Base-by-base conservation (phyloP, 1,140 invertebrate species). In the Lepidurus packardi region DNA sequence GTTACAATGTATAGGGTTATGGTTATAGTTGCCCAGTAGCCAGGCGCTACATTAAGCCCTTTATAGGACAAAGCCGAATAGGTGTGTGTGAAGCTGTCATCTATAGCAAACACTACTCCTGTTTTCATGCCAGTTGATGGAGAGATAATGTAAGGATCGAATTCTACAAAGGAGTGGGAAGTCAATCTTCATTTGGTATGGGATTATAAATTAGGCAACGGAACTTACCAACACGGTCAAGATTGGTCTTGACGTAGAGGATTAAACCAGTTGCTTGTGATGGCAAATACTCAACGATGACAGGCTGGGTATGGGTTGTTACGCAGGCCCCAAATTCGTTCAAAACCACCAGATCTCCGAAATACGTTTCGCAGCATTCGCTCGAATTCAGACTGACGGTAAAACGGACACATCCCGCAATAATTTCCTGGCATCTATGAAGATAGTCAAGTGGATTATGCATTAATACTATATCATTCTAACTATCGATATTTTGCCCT, bases 1-100 rank as follows among this genome's bases (percentile, higher is more conserved):
- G 34, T 78, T 75, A 78, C 78, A 34, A 43, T 75, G 9, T 42
- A 25, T 45, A 78, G 43, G 7, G 78, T 43, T n/a, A 78, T 75
- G 0, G 73, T 25, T 16, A 78, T 74, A 34, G 78, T 43, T 21
- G 78, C 75, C 78, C 78, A 78, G 9, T 73, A 75, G 21, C 78
- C 78, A 16, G 78, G 78, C 10, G 53, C 53, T 65, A 65, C 53
- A 65, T 65, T 65, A 7, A 65, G 53, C n/a, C 53, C 53, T 65
- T 65, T 65, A 16, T 65, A 65, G 21, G 53, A 65, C 21, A 65
- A 65, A 21, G 44, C 65, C 9, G 76, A 45, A 11, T 77, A 53
- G 24, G 42, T 65, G 41, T 45, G 44, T 25, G 76, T 77, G 44
- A 77, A 53, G 1, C 24, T 53, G 34, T 77, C 43, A 10, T 45